Evolutionary conservation across 2,113 vertebrate species (phyloP).

Genomic region (Gorsachius goisagi): DNA sequence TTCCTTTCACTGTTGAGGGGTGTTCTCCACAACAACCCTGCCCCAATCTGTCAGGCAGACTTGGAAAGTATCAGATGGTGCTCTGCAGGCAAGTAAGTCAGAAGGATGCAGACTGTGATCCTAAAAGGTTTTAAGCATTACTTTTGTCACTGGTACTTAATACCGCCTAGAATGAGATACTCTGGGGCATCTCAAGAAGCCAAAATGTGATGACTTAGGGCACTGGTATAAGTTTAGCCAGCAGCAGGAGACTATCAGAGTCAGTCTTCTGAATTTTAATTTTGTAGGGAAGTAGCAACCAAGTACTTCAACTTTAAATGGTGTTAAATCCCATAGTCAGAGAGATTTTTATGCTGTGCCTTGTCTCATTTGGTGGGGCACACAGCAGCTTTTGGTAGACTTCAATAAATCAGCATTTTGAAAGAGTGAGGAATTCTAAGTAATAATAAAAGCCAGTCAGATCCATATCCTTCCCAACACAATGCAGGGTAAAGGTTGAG

Average conservation of each 20-base stretch:
- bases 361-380: neutral
- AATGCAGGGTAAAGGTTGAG: neutral
- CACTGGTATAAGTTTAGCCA: neutral
- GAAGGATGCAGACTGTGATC: neutral
- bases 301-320: neutral
- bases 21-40: neutral
- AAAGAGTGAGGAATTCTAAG: neutral
- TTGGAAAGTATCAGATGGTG: neutral
- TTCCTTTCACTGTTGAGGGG: neutral
- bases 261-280: neutral
- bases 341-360: neutral
- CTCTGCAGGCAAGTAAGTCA: neutral
- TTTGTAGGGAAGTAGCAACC: neutral
- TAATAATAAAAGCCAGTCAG: neutral
- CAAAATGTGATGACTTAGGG: neutral
- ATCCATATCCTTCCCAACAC: neutral
- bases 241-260: neutral
- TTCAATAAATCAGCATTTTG: neutral
- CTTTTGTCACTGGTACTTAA: neutral
- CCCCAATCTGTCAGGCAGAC: neutral
- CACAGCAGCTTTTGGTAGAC: neutral
- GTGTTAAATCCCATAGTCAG: rapidly evolving
- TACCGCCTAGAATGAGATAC: neutral
- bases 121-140: neutral
- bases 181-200: neutral